Base-by-base conservation (phyloP, 2,113 vertebrate species). In the Apistogramma diplotaenia region DNA sequence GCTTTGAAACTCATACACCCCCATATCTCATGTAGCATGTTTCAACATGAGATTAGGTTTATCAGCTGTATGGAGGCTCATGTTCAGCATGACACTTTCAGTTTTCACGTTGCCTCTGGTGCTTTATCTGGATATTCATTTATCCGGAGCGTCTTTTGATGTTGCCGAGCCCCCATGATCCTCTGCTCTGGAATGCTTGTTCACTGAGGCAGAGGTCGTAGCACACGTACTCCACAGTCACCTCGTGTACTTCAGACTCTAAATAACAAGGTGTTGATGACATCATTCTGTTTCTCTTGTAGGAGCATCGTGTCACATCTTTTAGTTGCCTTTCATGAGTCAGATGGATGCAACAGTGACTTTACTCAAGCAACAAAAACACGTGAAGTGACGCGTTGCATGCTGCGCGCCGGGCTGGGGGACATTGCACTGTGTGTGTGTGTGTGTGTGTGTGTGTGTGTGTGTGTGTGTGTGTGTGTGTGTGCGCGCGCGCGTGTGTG, bases 311-410 rank as follows among this genome's bases (percentile, higher is more conserved):
- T 31, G 72, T 74, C 56, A 43, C 37, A 35, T 76, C 43, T 3
- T 3, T 15, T 3, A 25, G 35, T 56, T 61, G 12, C 29, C 2
- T 86, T 76, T 80, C 16, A 51, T 65, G 72, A 40, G 57, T 56
- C 6, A n/a, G 6, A 21, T 0, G 1, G 2, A 6, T 8, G n/a
- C 40, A 76, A 29, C 76, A 35, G n/a, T 27, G 25, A 71, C 25
- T 51, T 89, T 58, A 62, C 81, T 62, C 57, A 46, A 53, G 65
- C 81, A 79, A 76, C 40, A 84, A 71, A 84, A 87, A 76, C 59
- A 80, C 79, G 54, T 3, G 2, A 33, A 60, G 49, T 1, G 15
- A 40, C 59, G 43, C 76, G 54, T 49, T 73, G 31, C 8, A 37
- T 2, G 18, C 6, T 75, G 35, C 27, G 13, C 23, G 43, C 74